Conservation (phyloP, 2,888 invertebrate genomes). For the Cephus spinipes region DNA sequence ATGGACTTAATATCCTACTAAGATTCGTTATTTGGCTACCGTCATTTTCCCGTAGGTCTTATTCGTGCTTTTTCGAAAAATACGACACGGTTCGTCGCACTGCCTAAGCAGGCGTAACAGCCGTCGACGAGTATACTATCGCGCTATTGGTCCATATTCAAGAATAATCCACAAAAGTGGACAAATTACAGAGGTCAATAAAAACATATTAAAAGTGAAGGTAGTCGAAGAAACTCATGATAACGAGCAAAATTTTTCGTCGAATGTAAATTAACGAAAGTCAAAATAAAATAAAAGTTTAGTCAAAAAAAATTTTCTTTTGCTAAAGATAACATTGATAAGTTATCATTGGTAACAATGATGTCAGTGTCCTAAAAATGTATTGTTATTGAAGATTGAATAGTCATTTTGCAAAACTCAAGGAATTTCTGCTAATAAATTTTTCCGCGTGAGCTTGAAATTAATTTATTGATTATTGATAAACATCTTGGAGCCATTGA, state of each 20-base stretch:
- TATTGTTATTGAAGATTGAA: neutral
- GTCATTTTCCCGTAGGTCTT: neutral
- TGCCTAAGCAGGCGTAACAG: neutral
- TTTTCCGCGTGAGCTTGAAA: neutral
- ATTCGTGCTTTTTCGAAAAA: neutral
- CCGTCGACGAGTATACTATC: neutral
- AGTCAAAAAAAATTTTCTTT: neutral
- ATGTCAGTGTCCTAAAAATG: neutral
- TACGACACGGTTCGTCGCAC: neutral
- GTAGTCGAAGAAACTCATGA: neutral
- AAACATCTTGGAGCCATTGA: conserved; percentile 7
- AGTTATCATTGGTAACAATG: neutral
- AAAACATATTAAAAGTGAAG: neutral
- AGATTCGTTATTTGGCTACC: neutral
- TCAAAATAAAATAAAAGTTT: neutral
- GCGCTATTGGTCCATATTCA: neutral
- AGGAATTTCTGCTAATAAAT: neutral
- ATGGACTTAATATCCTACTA: neutral
- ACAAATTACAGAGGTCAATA: neutral
- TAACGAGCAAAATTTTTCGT: neutral
- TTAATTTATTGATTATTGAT: neutral
- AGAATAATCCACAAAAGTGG: neutral
- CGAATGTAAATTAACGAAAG: neutral
- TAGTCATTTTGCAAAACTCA: neutral
- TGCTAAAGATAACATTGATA: neutral